Evolutionary conservation across 2,797 vertebrate genomes (phyloP), one percentile per base, ranked within the genome.

Genomic region (Microchirus variegatus): DNA sequence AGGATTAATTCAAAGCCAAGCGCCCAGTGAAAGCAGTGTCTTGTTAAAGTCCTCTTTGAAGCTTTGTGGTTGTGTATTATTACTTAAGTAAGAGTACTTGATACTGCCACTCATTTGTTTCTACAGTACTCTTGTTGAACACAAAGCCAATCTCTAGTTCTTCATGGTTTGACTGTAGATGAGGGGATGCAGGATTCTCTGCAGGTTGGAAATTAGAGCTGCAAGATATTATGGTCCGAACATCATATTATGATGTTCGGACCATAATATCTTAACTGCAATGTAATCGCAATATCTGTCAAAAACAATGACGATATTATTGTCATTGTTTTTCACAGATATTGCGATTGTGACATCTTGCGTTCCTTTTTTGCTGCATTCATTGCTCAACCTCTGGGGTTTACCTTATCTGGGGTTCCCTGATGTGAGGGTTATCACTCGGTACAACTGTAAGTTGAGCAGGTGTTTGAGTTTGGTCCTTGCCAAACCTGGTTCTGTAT

Each of bases 51-150:
- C n/a, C 40, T 58, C 64, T 63, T 60, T 71, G 73, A 77, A 58
- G 75, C 48, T 54, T 53, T 70, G 75, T 66, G 77, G 65, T 75
- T 67, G 70, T 78, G 66, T 71, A n/a, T n/a, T n/a, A n/a, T n/a
- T n/a, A n/a, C n/a, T n/a, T n/a, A n/a, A n/a, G n/a, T n/a, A n/a
- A 75, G 67, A 47, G 47, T 8, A 45, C 67, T 67, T 68, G 58
- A 79, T 74, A 38, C 55, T 0, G 11, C n/a, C n/a, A n/a, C n/a
- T n/a, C n/a, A n/a, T n/a, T n/a, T n/a, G n/a, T 83, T 81, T 68
- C 59, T 68, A 45, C 44, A 56, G 9, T n/a, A 9, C 60, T 44
- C 5, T n/a, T 55, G 37, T 22, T 37, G 22, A 50, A 57, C 45
- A 63, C 62, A 54, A 57, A 78, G 51, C 72, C 67, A 45, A 43